Base-by-base conservation (phyloP, 2,113 vertebrate genomes). In the Heterocephalus glaber region DNA sequence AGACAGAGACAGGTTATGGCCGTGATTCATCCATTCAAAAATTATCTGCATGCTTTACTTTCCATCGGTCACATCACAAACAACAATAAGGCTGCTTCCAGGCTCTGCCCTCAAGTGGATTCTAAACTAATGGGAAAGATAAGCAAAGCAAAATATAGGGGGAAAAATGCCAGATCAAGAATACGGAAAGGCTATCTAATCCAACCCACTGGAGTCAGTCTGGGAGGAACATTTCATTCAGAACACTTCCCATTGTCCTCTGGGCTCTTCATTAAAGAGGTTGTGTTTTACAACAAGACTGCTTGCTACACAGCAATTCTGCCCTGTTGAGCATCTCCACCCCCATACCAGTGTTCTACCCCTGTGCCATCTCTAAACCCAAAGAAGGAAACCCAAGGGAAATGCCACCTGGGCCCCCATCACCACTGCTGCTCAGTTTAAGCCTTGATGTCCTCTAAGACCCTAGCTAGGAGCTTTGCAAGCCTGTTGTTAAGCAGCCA, bases 41-140 rank as follows among this genome's bases (percentile, higher is more conserved):
- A 79, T 87, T 33, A 65, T 52, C 79, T 84, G 38, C 81, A 38
- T 85, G 10, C 38, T 96, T 92, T 83, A 35, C 22, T 92, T 76
- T 72, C 65, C 38, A 17, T 20, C 61, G 80, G 20, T 80, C 90
- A 54, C 17, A 38, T 17, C 54, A 24, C 49, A 89, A 81, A 77
- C 14, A 38, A 52, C 95, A 61, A 92, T 85, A 94, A 96, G 35
- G 2, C 28, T 63, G 30, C 44, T 93, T 60, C 35, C 14, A 70
- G 86, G 19, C 47, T 94, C 61, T 90, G 52, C 65, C 87, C 35
- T 93, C 61, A 47, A 30, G 35, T 58, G 77, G 65, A 56, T 82
- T 93, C 65, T 92, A 92, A 63, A 89, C 72, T 72, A 92, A 90
- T 81, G 58, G 41, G 58, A 91, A 96, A 68, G 47, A 79, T 22